Base-by-base conservation (phyloP, 2,797 vertebrate species). In the Poecile montanus region DNA sequence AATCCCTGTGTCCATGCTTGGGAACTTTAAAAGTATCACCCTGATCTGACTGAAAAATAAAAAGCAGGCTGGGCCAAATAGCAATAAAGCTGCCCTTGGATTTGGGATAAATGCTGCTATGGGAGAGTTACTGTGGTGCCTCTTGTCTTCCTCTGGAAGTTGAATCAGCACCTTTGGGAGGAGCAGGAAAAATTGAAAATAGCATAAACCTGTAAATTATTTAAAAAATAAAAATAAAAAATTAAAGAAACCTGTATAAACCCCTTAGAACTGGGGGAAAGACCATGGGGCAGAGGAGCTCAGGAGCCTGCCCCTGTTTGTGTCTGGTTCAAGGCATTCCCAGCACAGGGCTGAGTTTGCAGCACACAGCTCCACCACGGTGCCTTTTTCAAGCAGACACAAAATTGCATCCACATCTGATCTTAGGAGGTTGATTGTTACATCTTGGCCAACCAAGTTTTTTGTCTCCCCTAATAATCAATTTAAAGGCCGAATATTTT, bases 281-380 rank as follows among this genome's bases (percentile, higher is more conserved):
- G 53, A 22, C 32, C 0, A 0, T 45, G 36, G 44, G 27, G 22
- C 56, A 67, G 50, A 40, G 34, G n/a, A 56, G 50, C 17, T 67
- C 1, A 1, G 36, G 23, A 29, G 0, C 21, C 22, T 45, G 6
- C 32, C 32, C 32, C 45, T 0, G 0, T 48, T 20, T 58, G 13
- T 65, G 38, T 30, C 45, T 81, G 54, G 5, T 38, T 83, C 23
- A 63, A 51, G 45, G 48, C 32, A 89, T 74, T 70, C 6, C 6
- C 13, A 40, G 51, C 15, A 51, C 11, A 18, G 56, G 48, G 26
- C 19, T 56, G 53, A 70, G 25, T 79, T 58, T 60, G 20, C 1
- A 0, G 32, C 4, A 10, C 7, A 2, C 13, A 54, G 4, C 22
- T 53, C 7, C 15, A 29, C 21, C n/a, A 22, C 0, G 2, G 22